Evolutionary conservation across 2,113 vertebrate genomes (phyloP).

Genomic region (Passer montanus): DNA sequence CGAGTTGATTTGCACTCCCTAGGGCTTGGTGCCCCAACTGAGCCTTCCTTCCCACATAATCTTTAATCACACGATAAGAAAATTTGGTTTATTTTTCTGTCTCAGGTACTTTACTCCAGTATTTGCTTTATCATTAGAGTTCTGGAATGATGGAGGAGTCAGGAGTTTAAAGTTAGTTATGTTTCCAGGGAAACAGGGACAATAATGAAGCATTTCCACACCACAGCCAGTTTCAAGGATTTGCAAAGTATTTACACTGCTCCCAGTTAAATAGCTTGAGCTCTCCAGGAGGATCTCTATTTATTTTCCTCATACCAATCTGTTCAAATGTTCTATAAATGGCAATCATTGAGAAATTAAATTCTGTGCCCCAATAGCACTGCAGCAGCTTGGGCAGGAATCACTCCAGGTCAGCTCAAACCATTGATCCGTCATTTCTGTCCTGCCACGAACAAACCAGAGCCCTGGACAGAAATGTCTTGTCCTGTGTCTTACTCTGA

Average conservation of each 20-base stretch:
- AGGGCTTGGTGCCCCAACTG: background rate
- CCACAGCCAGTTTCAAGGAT: background rate
- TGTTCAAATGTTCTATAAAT: background rate
- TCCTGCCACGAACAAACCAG: background rate
- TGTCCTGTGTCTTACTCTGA: background rate
- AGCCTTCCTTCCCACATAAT: background rate
- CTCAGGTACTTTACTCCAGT: background rate
- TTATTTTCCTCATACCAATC: background rate
- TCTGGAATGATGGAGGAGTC: background rate
- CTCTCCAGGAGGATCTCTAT: background rate
- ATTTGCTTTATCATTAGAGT: background rate
- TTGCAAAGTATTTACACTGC: background rate
- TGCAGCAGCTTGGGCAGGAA: background rate
- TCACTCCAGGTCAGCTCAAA: background rate
- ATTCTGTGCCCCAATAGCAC: background rate
- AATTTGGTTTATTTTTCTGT: background rate
- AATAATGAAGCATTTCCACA: background rate
- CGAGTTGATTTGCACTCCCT: background rate
- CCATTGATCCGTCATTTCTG: rapidly evolving
- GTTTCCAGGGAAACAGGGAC: background rate
- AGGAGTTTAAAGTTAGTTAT: background rate
- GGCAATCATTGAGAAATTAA: background rate
- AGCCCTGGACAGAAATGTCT: background rate
- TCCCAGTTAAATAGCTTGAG: background rate
- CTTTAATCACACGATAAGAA: background rate